A percentile compares a stretch with the other conserved stretches of the same genome.
phyloP scores from a whole-genome alignment of 2,797 vertebrate genomes.

The Prunella strophiata region DNA sequence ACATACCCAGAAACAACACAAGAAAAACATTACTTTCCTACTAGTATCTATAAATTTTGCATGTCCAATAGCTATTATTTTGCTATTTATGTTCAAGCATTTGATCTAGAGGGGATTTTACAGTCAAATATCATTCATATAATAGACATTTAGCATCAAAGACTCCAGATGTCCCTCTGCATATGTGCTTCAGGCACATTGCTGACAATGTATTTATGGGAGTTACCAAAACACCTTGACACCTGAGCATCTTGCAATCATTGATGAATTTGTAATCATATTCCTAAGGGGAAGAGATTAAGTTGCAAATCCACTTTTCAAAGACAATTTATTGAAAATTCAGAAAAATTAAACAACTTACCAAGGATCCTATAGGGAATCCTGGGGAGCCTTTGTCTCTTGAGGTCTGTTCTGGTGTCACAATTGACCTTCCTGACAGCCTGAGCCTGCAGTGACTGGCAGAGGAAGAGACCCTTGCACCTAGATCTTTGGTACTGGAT shows the following conservation, averaged over 20 bases:
- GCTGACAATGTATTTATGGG: neutral
- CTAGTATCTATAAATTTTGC: neutral
- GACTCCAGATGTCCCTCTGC: neutral
- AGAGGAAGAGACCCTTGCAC: neutral
- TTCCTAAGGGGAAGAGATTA: neutral
- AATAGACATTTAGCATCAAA: neutral
- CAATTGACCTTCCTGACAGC: neutral
- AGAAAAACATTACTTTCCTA: neutral
- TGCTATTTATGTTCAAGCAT: neutral
- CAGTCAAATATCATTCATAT: neutral
- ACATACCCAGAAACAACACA: neutral
- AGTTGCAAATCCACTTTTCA: neutral
- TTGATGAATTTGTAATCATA: neutral
- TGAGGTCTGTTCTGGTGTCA: neutral
- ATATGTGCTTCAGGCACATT: neutral
- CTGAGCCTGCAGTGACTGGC: neutral
- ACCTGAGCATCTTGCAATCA: neutral
- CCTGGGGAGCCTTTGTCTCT: neutral
- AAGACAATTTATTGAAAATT: neutral
- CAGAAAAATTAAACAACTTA: neutral
- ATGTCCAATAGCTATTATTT: neutral
- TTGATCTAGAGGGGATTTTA: slow-evolving; percentile 4
- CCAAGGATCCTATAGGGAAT: neutral
- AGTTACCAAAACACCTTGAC: neutral
- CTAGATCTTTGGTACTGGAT: neutral